Percentiles rank a stretch among this genome's conserved stretches.
Evolutionary conservation across 2,797 vertebrate genomes (phyloP).

Genomic region (Pelodytes ibericus): DNA sequence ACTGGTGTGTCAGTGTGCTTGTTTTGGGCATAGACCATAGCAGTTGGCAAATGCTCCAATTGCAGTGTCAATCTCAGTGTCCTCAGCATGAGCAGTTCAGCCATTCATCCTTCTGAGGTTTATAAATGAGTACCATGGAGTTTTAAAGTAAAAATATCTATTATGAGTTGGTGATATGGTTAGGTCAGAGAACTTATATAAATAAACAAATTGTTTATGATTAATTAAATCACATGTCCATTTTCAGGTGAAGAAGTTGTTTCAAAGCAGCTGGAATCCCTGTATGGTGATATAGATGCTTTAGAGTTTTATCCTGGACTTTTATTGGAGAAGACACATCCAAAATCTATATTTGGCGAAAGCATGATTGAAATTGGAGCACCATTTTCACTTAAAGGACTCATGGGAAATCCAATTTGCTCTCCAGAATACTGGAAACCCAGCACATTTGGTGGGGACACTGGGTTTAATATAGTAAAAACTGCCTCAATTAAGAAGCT

Average conservation of each 20-base stretch:
- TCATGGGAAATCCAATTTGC: slow-evolving; percentile 92
- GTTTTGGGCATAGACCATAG: no score
- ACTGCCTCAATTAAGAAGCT: slow-evolving; percentile 82
- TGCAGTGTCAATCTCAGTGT: no score
- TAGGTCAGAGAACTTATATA: no score
- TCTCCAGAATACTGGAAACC: slow-evolving; percentile 96
- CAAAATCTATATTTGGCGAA: slow-evolving; percentile 84
- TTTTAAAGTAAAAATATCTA: no score
- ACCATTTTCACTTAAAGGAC: slow-evolving; percentile 94
- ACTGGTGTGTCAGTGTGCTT: no score
- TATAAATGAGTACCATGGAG: no score
- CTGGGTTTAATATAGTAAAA: slow-evolving; percentile 86
- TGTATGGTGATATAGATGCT: slow-evolving; percentile 91
- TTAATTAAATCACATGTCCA: background rate
- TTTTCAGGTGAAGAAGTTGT: slow-evolving; percentile 80
- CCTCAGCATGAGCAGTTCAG: no score
- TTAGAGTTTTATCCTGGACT: slow-evolving; percentile 88
- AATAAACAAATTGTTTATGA: no score
- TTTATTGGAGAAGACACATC: slow-evolving; percentile 82
- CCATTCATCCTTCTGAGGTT: no score
- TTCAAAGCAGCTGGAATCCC: slow-evolving; percentile 78
- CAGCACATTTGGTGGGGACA: slow-evolving; percentile 89
- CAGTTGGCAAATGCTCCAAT: no score
- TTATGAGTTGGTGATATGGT: no score
- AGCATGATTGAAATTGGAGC: slow-evolving; percentile 96